Percentiles rank a stretch among this genome's conserved stretches.
Conservation (phyloP, 2,113 vertebrate genomes). For the Passer domesticus region DNA sequence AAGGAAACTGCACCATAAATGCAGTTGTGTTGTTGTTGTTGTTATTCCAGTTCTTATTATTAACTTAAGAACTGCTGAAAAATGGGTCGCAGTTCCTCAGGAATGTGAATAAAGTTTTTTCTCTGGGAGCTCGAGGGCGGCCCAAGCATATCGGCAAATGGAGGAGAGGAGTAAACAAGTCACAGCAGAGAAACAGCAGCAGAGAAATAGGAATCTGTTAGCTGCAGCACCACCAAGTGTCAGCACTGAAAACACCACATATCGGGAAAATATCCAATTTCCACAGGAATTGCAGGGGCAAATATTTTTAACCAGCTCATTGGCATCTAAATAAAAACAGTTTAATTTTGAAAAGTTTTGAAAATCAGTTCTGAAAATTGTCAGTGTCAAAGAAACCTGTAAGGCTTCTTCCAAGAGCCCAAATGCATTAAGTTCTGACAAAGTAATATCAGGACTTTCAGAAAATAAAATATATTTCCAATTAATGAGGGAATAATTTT, state of each 20-base stretch:
- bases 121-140: rapidly evolving
- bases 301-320: neutral
- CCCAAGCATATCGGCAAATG: neutral
- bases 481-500: neutral
- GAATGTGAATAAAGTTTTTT: neutral
- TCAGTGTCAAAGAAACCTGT: neutral
- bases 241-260: constrained; percentile 26
- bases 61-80: neutral
- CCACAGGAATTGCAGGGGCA: neutral
- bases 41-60: neutral
- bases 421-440: neutral
- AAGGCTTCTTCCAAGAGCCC: neutral
- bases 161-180: neutral
- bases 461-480: neutral
- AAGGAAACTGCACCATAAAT: neutral
- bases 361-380: neutral
- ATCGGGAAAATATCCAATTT: neutral
- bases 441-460: neutral
- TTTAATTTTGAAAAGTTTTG: neutral
- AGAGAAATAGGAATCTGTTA: constrained; percentile 38
- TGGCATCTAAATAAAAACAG: neutral
- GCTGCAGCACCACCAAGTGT: constrained; percentile 76
- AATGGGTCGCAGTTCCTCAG: neutral
- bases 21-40: neutral
- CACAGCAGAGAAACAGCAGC: neutral